Evolutionary conservation across 1,140 invertebrate genomes (phyloP), one percentile per base, ranked within the genome.

Genomic region (Cyclargus thomasi): DNA sequence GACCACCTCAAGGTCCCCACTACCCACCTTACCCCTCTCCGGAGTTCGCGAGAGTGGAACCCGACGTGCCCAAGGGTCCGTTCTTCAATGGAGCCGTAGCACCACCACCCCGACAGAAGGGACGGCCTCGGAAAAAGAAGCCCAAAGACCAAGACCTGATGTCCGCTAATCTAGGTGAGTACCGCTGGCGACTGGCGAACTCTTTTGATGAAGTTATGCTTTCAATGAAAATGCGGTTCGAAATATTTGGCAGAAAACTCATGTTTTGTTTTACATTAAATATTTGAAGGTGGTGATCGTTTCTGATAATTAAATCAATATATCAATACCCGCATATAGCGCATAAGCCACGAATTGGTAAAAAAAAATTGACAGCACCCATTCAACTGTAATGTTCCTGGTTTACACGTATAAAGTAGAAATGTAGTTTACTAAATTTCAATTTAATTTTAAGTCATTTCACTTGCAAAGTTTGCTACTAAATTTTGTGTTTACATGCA

Each of bases 121-220:
- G 97, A 1, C 91, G 97, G 70, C 97, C 97, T 0, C 93, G 97
- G 83, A 98, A 98, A 89, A 92, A 97, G 91, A 98, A 97, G 88
- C 95, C 95, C 57, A 97, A 97, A 91, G 96, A 97, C 80, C 92
- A 96, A 65, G 96, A 97, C 78, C 92, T 94, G 47, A 95, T 97
- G 94, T 95, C 95, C 20, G 95, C 95, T 23, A 96, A 94, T 90
- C 93, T 97, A 85, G 95, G 95, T 96, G 88, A 94, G 94, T 92
- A 70, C 11, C 39, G 39, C 39, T 47, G 14, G 39, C 39, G 39
- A 47, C 10, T 47, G 39, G 39, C 39, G 39, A 47, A 47, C 1
- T 47, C 2, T 14, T 0, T 16, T 47, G 39, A 16, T 11, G 39
- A 47, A 47, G 39, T 47, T 47, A 47, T 47, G 39, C 10, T 47